A percentile compares a stretch with the other conserved stretches of the same genome.
Conservation (phyloP, 2,797 vertebrate genomes). For the Platalea minor region DNA sequence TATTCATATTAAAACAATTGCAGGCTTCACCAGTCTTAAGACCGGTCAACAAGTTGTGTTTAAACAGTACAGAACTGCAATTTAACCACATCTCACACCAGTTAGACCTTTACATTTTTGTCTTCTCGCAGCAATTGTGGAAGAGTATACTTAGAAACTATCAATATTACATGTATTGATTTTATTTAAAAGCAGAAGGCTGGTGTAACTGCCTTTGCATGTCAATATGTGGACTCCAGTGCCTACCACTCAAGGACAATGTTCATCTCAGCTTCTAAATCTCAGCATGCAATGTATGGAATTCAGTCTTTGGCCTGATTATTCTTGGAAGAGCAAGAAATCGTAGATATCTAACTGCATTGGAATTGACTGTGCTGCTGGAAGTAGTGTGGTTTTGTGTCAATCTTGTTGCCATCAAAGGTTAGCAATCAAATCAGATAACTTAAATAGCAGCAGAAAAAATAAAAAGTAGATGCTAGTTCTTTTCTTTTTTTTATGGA, state of each 20-base stretch:
- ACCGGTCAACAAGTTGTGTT: neutral
- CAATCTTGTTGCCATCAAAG: neutral
- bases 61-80: neutral
- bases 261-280: neutral
- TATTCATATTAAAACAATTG: conserved; percentile 41
- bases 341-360: neutral
- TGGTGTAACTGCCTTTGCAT: neutral
- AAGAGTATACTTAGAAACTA: neutral
- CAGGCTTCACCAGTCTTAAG: neutral
- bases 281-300: neutral
- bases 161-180: neutral
- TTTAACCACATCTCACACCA: neutral
- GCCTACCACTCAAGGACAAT: neutral
- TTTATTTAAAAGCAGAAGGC: neutral
- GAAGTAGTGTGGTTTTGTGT: neutral
- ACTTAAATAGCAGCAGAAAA: neutral
- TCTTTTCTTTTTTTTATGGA: neutral
- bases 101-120: neutral
- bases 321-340: neutral
- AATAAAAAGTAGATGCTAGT: neutral
- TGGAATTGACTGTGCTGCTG: neutral
- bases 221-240: neutral
- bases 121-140: neutral
- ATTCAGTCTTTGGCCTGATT: neutral
- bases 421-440: neutral